Base-by-base conservation (phyloP, 2,797 vertebrate genomes). In the Helarctos malayanus region DNA sequence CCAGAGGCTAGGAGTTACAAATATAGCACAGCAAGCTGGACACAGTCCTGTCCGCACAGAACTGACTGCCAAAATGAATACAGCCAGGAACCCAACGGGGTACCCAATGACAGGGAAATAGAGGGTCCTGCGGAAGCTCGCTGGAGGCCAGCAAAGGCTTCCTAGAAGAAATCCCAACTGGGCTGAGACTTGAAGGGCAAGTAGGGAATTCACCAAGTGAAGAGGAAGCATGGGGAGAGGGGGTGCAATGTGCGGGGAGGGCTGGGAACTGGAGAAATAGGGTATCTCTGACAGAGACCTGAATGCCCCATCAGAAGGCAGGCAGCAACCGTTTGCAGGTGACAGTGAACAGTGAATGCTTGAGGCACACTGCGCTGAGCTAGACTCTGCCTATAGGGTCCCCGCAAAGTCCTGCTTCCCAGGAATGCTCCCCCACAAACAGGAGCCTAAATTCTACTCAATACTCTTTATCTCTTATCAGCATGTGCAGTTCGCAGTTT, bases 21-120 rank as follows among this genome's bases (percentile, higher is more conserved):
- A 95, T 89, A 93, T 3, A 95, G 63, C 85, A 61, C 61, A 89
- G 71, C 82, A 91, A 54, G 45, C 19, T 88, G 87, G 75, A n/a
- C 76, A 71, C 4, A 52, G 71, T 25, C 29, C 61, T 54, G 35
- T 76, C 81, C 85, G 78, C 73, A 88, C 27, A 85, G 94, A 96
- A 93, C 56, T n/a, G 38, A 86, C 61, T 11, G 38, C 94, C 91
- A 91, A 95, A 86, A 81, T 25, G 35, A 38, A 93, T 45, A 29
- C 9, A 3, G 57, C 45, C 79, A 61, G 32, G 83, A 94, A 76
- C 52, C 61, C 59, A 41, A 41, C 10, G 15, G 65, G 71, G 4
- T 78, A 54, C 63, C 56, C 32, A 41, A n/a, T 0, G 6, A 49
- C 56, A 80, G 52, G 27, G n/a, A 79, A 73, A 25, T 2, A 32